phyloP scores from a whole-genome alignment of 2,888 invertebrate genomes.

The Meganola albula region DNA sequence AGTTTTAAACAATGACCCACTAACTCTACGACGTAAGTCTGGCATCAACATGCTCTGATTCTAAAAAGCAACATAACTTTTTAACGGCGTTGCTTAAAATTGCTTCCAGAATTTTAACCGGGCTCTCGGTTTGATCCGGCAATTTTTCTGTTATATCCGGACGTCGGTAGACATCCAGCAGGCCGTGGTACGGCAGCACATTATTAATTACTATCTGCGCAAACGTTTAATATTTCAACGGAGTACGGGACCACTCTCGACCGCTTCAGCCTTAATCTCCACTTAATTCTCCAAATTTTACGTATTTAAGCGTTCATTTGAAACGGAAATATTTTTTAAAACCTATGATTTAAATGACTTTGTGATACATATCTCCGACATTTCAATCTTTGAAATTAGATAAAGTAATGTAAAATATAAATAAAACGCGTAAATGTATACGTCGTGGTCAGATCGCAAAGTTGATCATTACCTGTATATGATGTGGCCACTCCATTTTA shows the following conservation, averaged over 20 bases:
- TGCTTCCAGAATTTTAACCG: conserved; percentile 53
- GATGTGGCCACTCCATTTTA: too few species aligned
- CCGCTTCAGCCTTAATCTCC: conserved; percentile 57
- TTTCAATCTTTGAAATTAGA: too few species aligned
- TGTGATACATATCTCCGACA: too few species aligned
- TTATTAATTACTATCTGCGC: conserved; percentile 70
- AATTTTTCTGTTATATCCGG: conserved; percentile 70
- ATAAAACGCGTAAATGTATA: too few species aligned
- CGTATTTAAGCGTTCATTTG: conserved; percentile 50
- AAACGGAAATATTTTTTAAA: conserved; percentile 47
- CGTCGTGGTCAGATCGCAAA: too few species aligned
- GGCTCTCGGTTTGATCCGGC: conserved; percentile 54
- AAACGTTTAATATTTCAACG: conserved; percentile 69
- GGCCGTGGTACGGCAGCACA: conserved; percentile 49
- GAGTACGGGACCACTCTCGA: conserved; percentile 56
- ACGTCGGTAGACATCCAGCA: conserved; percentile 38
- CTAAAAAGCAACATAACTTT: conserved; percentile 45
- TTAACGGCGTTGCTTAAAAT: conserved; percentile 44
- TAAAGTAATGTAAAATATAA: too few species aligned
- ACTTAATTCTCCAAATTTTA: conserved; percentile 65
- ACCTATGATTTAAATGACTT: too few species aligned
- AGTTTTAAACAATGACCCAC: too few species aligned
- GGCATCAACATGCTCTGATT: too few species aligned
- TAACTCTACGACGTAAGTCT: too few species aligned
- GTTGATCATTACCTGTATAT: too few species aligned